Evolutionary conservation across 2,797 vertebrate genomes (phyloP).

Genomic region (Ara ararauna): DNA sequence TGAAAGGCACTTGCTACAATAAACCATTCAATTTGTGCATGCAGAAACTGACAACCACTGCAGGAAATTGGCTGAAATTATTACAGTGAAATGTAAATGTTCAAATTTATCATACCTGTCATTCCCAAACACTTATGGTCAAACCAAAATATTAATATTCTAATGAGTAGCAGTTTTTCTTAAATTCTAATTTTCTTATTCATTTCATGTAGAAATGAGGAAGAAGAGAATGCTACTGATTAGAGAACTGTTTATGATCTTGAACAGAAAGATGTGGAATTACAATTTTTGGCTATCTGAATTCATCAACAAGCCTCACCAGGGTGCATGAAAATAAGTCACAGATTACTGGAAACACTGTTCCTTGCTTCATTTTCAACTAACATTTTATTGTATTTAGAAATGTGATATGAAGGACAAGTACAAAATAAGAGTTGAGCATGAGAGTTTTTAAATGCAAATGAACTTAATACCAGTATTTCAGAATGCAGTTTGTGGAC

Average conservation of each 20-base stretch:
- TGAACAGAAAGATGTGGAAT: background rate
- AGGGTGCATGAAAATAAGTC: slow-evolving; percentile 84
- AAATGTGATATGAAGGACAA: slow-evolving; percentile 29
- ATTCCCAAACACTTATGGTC: background rate
- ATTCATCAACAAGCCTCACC: slow-evolving; percentile 68
- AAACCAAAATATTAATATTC: background rate
- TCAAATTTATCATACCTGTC: background rate
- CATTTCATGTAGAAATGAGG: background rate
- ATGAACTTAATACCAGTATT: slow-evolving; percentile 46
- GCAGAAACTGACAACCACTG: background rate
- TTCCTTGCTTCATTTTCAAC: slow-evolving; percentile 86
- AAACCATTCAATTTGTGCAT: background rate
- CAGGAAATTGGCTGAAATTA: background rate
- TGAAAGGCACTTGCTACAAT: background rate
- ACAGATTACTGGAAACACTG: slow-evolving; percentile 81
- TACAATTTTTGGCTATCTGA: background rate
- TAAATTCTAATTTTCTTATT: background rate
- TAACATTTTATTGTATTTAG: slow-evolving; percentile 84
- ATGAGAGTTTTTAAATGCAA: slow-evolving; percentile 7
- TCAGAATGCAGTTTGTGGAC: background rate
- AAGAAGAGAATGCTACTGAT: background rate
- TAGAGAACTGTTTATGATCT: background rate
- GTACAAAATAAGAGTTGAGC: background rate
- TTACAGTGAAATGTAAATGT: background rate
- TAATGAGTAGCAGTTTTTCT: background rate